Conservation (phyloP, 1,140 invertebrate genomes). For the Batillaria attramentaria region DNA sequence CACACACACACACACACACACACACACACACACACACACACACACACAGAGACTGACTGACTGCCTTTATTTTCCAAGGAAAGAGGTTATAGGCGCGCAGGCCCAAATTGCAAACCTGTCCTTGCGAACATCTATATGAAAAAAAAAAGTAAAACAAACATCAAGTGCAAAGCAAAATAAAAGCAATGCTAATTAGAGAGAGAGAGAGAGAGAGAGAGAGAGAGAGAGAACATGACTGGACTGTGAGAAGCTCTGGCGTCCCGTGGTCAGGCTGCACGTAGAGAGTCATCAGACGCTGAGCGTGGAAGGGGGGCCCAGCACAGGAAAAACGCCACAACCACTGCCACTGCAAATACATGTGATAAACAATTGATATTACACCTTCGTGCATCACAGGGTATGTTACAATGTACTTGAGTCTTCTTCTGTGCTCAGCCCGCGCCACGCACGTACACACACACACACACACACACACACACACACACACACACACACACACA, state of each 20-base stretch:
- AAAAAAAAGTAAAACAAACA: too few relatives aligned
- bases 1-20: background rate
- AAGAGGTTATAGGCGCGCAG: too few relatives aligned
- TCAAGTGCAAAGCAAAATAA: too few relatives aligned
- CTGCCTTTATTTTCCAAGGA: too few relatives aligned
- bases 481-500: slow-evolving; percentile 21
- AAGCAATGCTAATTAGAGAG: background rate
- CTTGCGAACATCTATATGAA: too few relatives aligned
- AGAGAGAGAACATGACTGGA: slow-evolving; percentile 36
- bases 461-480: slow-evolving; percentile 15
- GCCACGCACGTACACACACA: background rate
- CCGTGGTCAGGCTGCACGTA: slow-evolving; percentile 65
- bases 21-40: background rate
- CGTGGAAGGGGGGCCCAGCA: slow-evolving; percentile 94
- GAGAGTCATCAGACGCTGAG: slow-evolving; percentile 85
- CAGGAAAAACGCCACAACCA: slow-evolving; percentile 91
- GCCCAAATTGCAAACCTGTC: too few relatives aligned
- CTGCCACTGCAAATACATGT: slow-evolving; percentile 65
- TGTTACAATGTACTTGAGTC: background rate
- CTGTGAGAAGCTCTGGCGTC: slow-evolving; percentile 49
- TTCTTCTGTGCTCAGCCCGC: too few relatives aligned
- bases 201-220: background rate
- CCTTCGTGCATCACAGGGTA: background rate
- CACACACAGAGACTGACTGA: too few relatives aligned
- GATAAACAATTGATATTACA: background rate